Evolutionary conservation across 2,888 invertebrate genomes (phyloP), one percentile per base, ranked within the genome.

Genomic region (Vesta saturnalis): DNA sequence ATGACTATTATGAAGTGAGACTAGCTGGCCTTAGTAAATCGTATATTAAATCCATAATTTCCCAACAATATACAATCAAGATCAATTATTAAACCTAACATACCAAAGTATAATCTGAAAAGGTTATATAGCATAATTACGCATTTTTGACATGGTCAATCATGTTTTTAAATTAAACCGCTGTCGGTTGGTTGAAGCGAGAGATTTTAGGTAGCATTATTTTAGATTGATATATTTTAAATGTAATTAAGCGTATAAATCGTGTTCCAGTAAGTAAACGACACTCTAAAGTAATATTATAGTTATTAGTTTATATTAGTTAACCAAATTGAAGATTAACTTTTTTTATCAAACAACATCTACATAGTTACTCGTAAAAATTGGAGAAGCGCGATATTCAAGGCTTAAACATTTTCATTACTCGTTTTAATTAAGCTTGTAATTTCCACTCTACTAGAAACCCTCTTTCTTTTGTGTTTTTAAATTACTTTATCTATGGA

Each of bases 381-480:
- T 52, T 52, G 4, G 19, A 39, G 21, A 18, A 19, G 8, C 16
- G 2, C 14, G 8, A 15, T 49, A 49, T 43, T 43, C 43, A 43
- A n/a, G 14, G 14, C 5, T 6, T 30, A 10, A 30, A 30, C n/a
- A 46, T 14, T 22, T 23, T 56, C 14, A 56, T 58, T 58, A 35
- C 39, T 39, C 39, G 15, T 39, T 21, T 47, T 64, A 68, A 68
- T 68, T 54, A 64, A 60, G 58, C 63, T 63, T 63, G 59, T 68
- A 68, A 68, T 68, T 68, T 63, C 49, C 18, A 46, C 19, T 49
- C 49, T 57, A 46, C 63, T 63, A 23, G 46, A 47, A 14, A 62
- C 55, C 56, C 60, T 66, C 60, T 60, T 67, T 61, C 67, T 21
- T 65, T 69, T 61, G 58, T 58, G 57, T 64, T 62, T 67, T 43